Percentiles rank a stretch among this genome's conserved stretches.
Conservation (phyloP, 2,113 vertebrate genomes). For the Phycodurus eques region DNA sequence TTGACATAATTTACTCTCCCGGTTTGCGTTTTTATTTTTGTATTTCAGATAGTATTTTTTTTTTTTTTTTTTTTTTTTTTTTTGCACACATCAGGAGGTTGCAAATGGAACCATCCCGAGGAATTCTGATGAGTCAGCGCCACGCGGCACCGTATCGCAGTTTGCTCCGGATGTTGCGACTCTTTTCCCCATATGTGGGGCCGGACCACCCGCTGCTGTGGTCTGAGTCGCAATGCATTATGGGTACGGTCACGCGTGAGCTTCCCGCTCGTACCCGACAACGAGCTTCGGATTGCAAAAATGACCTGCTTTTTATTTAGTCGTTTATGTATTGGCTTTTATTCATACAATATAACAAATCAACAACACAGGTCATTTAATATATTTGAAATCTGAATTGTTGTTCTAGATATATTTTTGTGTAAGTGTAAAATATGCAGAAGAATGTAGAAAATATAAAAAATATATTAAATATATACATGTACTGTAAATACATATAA, state of each 20-base stretch:
- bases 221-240: neutral
- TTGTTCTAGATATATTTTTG: too few species aligned
- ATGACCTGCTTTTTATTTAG: too few species aligned
- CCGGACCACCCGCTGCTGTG: neutral
- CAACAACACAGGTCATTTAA: too few species aligned
- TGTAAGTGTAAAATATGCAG: too few species aligned
- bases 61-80: neutral
- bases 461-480: too few species aligned
- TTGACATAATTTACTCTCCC: constrained; percentile 51
- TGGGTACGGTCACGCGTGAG: neutral
- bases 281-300: neutral
- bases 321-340: too few species aligned
- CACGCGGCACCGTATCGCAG: constrained; percentile 32
- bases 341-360: too few species aligned
- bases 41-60: neutral
- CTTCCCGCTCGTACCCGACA: neutral
- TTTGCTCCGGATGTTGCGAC: constrained; percentile 3
- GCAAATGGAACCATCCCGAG: constrained; percentile 38
- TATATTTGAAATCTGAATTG: too few species aligned
- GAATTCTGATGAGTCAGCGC: constrained; percentile 41
- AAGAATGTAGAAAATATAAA: too few species aligned
- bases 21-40: constrained; percentile 35
- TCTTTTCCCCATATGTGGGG: neutral
- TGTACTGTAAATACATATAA: too few species aligned
- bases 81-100: constrained; percentile 34